These are phyloP conservation scores for Carpatolechia fugitivella DNA, from an alignment of 2,888 invertebrate species.

Conservation along the genomic window DNA sequence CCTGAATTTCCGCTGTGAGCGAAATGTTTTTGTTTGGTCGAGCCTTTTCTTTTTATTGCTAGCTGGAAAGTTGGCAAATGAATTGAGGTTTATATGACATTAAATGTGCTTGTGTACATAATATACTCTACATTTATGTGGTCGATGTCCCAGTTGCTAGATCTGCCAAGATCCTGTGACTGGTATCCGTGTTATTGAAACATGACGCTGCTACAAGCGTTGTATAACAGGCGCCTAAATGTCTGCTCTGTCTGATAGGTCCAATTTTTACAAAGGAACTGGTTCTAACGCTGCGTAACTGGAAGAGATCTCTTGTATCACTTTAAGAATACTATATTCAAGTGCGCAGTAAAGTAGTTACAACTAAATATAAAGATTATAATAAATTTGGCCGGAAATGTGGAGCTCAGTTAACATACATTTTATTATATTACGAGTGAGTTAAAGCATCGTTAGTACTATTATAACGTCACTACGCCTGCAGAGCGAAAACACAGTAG, in stretches of 20 bases:
- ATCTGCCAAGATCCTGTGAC: conserved; percentile 6
- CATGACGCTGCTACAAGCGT: conserved; percentile 2
- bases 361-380: no score
- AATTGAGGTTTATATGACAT: conserved; percentile 9
- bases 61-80: conserved; percentile 12
- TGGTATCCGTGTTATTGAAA: conserved; percentile 12
- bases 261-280: not conserved
- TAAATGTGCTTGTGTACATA: not conserved
- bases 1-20: not conserved
- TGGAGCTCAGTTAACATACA: no score
- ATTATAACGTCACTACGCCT: no score
- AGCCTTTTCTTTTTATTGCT: conserved; percentile 1
- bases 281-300: no score
- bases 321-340: no score
- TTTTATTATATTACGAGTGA: no score
- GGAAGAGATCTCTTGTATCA: no score
- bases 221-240: conserved; percentile 9
- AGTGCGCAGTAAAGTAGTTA: no score
- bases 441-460: no score
- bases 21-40: not conserved
- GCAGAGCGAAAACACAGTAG: no score
- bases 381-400: no score
- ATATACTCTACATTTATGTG: not conserved
- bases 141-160: not conserved
- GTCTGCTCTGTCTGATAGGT: not conserved